Evolutionary conservation across 2,888 invertebrate species (phyloP).

Genomic region (Vanessa cardui): DNA sequence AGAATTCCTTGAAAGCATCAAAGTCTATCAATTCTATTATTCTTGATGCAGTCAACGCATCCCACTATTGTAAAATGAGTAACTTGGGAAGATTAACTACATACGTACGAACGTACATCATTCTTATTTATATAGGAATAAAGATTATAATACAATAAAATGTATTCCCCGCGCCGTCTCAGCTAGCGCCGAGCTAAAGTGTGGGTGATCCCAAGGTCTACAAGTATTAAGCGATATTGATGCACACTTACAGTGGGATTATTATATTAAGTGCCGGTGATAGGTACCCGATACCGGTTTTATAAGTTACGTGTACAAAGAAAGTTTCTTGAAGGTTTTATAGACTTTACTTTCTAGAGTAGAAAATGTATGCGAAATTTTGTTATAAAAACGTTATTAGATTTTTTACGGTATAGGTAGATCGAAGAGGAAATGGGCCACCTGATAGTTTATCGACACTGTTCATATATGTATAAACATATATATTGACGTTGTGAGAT

Average conservation of each 20-base stretch:
- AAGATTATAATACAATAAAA: constrained; percentile 28
- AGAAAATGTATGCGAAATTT: background rate
- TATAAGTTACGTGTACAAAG: constrained; percentile 29
- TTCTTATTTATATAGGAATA: constrained; percentile 22
- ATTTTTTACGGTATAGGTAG: background rate
- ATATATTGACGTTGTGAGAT: too few relatives aligned
- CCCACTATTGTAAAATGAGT: constrained; percentile 31
- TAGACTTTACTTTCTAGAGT: background rate
- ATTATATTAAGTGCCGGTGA: constrained; percentile 35
- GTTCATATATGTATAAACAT: too few relatives aligned
- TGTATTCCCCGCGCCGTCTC: constrained; percentile 19
- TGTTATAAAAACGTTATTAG: background rate
- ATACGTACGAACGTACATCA: constrained; percentile 11
- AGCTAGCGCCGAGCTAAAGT: constrained; percentile 30
- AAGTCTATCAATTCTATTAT: constrained; percentile 26
- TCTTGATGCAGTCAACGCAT: constrained; percentile 29
- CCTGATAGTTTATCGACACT: too few relatives aligned
- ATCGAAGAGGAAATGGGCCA: too few relatives aligned
- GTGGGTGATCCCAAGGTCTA: constrained; percentile 44
- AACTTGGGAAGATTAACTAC: constrained; percentile 23
- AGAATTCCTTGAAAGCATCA: constrained; percentile 12
- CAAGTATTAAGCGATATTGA: constrained; percentile 38
- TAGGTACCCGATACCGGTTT: constrained; percentile 36
- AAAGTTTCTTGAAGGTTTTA: constrained; percentile 18
- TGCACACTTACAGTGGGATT: constrained; percentile 39